Conservation (phyloP, 2,797 vertebrate species). For the Euthynnus affinis region DNA sequence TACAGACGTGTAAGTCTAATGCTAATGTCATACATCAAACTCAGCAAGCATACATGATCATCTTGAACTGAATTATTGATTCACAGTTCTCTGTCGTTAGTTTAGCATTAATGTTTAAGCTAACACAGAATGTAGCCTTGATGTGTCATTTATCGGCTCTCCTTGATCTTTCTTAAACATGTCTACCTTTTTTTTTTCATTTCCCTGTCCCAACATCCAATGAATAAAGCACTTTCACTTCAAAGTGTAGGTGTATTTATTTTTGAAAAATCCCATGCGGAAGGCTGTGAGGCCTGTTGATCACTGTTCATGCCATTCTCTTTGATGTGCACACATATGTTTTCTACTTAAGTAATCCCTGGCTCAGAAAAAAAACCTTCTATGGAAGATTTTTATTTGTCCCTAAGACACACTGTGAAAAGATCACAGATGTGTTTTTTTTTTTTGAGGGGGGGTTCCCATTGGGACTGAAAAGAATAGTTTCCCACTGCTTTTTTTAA, state of each 20-base stretch:
- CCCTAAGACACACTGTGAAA: constrained; percentile 33
- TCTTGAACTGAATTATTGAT: constrained; percentile 69
- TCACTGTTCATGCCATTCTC: constrained; percentile 69
- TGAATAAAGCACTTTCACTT: constrained; percentile 48
- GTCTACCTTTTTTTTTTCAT: background rate
- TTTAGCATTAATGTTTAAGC: constrained; percentile 62
- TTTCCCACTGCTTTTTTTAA: constrained; percentile 14
- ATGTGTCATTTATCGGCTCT: background rate
- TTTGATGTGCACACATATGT: constrained; percentile 68
- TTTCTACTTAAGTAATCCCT: constrained; percentile 50
- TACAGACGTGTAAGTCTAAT: constrained; percentile 7
- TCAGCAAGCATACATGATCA: constrained; percentile 17
- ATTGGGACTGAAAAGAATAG: constrained; percentile 12
- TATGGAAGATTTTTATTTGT: constrained; percentile 35
- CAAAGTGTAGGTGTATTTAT: constrained; percentile 59
- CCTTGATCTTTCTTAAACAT: constrained; percentile 9
- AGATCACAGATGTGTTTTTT: constrained; percentile 21
- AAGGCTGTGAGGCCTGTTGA: constrained; percentile 58
- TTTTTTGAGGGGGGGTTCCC: background rate
- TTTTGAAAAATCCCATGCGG: constrained; percentile 61
- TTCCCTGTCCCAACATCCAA: constrained; percentile 15
- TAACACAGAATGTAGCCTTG: background rate
- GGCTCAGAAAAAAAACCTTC: constrained; percentile 23
- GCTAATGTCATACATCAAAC: constrained; percentile 34
- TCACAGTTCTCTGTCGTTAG: constrained; percentile 20